Evolutionary conservation across 1,140 invertebrate genomes (phyloP), one percentile per base, ranked within the genome.

Genomic region (Drosophila ercepeae): DNA sequence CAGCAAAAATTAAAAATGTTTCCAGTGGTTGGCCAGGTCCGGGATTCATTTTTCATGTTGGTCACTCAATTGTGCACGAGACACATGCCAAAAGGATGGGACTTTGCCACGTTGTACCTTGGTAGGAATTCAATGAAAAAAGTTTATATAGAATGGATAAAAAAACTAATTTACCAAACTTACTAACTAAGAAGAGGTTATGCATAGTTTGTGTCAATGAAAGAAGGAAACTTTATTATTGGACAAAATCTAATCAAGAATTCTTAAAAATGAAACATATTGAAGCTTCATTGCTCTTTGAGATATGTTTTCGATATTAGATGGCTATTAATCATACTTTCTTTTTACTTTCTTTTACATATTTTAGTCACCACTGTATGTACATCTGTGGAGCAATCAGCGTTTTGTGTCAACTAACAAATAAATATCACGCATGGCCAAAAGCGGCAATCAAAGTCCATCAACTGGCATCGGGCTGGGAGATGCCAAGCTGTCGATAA

Each of bases 361-460:
- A n/a, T n/a, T n/a, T n/a, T n/a, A n/a, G 9, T n/a, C 29, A 32
- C 29, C 36, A 39, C 14, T 11, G 23, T 13, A 8, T 52, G 64
- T 67, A 27, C 60, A 2, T 21, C 16, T 21, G 57, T 54, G 18
- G 42, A 59, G 60, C 74, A 84, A 83, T 88, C 78, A 68, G 57
- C 59, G 76, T 75, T 68, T 78, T 84, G 79, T 81, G 79, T 84
- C 84, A 89, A 77, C 89, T 89, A 89, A 89, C 84, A 84, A 89
- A 89, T 89, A 89, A 89, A 89, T 89, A 89, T 81, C 84, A 89
- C 79, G 79, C 76, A 89, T 89, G 86, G 65, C 84, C 79, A 84
- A 89, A 89, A 89, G 69, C 64, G 78, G 86, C 79, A 89, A 81
- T 89, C 84, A 84, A 77, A 79, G 78, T 67, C 60, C 78, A 83